Conservation (phyloP, 2,113 vertebrate genomes). For the Poicephalus gulielmi region DNA sequence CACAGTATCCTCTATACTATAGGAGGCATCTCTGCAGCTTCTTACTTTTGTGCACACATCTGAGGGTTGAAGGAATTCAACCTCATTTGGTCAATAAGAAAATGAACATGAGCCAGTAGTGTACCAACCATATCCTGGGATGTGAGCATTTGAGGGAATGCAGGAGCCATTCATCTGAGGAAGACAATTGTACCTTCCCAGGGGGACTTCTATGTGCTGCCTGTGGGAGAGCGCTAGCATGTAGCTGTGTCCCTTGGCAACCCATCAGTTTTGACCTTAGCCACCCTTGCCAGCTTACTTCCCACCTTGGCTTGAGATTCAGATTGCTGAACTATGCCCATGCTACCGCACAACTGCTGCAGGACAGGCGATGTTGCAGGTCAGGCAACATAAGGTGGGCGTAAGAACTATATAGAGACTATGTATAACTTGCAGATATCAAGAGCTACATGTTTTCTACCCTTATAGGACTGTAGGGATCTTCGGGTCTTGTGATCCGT, state of each 20-base stretch:
- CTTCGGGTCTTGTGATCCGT: not conserved
- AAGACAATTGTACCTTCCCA: not conserved
- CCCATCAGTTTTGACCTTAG: not conserved
- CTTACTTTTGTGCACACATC: not conserved
- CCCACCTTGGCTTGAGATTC: not conserved
- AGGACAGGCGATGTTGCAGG: not conserved
- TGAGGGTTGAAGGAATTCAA: not conserved
- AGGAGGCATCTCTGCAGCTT: not conserved
- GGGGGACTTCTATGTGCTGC: not conserved
- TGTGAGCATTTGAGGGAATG: not conserved
- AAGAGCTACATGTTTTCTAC: not conserved
- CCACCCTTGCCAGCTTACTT: not conserved
- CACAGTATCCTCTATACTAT: not conserved
- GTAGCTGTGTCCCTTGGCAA: not conserved
- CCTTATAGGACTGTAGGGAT: not conserved
- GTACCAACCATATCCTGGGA: no score
- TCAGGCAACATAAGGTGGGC: fast-evolving
- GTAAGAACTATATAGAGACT: not conserved
- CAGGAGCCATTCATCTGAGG: not conserved
- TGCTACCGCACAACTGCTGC: not conserved
- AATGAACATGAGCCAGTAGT: no score
- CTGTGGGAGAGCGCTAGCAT: not conserved
- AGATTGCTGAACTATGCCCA: not conserved
- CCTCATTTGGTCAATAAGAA: no score
- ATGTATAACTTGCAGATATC: not conserved